Percentiles rank a stretch among this genome's conserved stretches.
Evolutionary conservation across 2,888 invertebrate species (phyloP).

Genomic region (Luperina testacea): DNA sequence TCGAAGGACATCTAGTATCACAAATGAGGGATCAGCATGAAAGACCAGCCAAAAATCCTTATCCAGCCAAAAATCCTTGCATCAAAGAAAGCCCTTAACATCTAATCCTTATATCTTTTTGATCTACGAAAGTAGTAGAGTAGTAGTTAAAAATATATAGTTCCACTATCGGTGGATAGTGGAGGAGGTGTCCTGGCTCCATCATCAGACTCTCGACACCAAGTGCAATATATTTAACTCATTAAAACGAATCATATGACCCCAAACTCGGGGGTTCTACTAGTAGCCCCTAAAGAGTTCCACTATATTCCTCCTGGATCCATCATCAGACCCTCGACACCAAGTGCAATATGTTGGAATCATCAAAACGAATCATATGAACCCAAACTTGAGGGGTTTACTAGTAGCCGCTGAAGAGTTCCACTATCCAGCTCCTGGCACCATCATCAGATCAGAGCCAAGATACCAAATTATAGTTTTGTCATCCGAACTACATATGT

Average conservation of each 20-base stretch:
- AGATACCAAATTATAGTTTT: not conserved
- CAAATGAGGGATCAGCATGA: not conserved
- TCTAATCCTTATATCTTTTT: not conserved
- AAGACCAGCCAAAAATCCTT: not conserved
- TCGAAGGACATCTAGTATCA: not conserved
- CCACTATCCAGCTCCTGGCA: not conserved
- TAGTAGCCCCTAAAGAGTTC: not conserved
- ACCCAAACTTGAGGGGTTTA: not conserved
- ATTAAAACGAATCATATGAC: not conserved
- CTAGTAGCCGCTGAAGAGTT: not conserved
- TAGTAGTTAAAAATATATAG: not conserved
- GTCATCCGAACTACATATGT: too few species aligned
- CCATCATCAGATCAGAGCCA: not conserved
- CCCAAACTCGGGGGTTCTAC: not conserved
- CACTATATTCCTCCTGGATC: not conserved
- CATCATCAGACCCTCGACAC: not conserved
- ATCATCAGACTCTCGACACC: not conserved
- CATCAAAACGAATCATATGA: not conserved
- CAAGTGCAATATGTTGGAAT: not conserved
- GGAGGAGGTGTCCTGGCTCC: not conserved
- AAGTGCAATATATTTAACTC: not conserved
- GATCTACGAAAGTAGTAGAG: not conserved
- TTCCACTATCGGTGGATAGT: not conserved
- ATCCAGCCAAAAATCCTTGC: too few species aligned
- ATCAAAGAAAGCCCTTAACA: too few species aligned